These are phyloP conservation scores for Ephialtes manifestator DNA, from an alignment of 2,888 invertebrate species.

Conservation along the genomic window DNA sequence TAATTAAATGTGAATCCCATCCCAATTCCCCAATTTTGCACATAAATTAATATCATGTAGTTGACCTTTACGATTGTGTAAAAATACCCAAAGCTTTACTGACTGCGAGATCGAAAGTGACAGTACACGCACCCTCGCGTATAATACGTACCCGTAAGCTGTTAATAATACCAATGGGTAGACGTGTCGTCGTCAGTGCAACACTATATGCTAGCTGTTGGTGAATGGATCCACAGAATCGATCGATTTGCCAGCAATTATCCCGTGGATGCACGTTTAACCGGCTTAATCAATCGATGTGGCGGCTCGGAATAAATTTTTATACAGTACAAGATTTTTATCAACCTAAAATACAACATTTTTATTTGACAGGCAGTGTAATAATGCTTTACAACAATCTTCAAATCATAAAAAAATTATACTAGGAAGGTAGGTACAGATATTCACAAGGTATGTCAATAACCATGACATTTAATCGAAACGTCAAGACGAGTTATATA, in stretches of 20 bases:
- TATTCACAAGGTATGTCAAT: no score
- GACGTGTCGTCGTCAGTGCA: slow-evolving; percentile 31
- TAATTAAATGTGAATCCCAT: not conserved
- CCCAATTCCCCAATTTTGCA: not conserved
- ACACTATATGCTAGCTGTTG: slow-evolving; percentile 15
- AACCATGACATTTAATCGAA: no score
- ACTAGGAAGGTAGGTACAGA: no score
- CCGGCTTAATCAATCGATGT: slow-evolving; percentile 77
- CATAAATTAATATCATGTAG: not conserved
- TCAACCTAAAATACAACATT: no score
- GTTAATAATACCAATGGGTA: slow-evolving; percentile 54
- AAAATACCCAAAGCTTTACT: not conserved
- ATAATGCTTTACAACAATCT: no score
- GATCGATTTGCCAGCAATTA: slow-evolving; percentile 72
- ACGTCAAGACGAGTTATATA: no score
- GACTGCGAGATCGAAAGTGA: slow-evolving; percentile 6
- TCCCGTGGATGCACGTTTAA: slow-evolving; percentile 75
- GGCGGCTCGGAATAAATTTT: slow-evolving; percentile 57
- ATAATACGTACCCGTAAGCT: not conserved
- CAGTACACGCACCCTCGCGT: not conserved
- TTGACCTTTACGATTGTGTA: not conserved
- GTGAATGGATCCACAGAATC: slow-evolving; percentile 61
- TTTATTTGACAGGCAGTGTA: no score
- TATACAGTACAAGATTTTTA: no score
- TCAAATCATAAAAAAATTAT: no score